phyloP scores from a whole-genome alignment of 2,797 vertebrate genomes.

The Ambastaia sidthimunki region DNA sequence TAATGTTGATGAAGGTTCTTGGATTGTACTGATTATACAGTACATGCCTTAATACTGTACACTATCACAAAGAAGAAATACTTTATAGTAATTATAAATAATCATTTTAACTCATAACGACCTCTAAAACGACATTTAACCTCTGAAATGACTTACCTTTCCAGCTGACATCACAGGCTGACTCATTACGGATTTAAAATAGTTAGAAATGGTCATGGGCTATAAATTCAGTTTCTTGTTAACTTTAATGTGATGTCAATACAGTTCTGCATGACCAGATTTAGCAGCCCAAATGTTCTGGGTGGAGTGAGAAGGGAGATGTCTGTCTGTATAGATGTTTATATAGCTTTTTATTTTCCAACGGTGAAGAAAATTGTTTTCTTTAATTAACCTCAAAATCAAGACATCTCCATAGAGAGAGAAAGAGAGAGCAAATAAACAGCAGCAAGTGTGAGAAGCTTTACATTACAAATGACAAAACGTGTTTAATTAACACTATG shows the following conservation, averaged over 20 bases:
- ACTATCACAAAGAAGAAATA: too few species aligned
- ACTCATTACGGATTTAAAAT: neutral
- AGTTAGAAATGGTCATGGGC: neutral
- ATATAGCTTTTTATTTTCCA: neutral
- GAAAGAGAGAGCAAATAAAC: neutral
- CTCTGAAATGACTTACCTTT: neutral
- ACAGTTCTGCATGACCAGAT: neutral
- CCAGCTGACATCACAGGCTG: neutral
- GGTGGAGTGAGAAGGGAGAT: too few species aligned
- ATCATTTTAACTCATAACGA: neutral
- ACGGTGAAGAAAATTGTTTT: neutral
- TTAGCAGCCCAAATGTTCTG: too few species aligned
- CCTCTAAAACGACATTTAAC: neutral
- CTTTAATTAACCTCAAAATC: neutral
- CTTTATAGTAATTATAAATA: too few species aligned
- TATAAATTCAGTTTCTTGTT: neutral
- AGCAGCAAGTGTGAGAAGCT: neutral
- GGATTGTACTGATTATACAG: neutral
- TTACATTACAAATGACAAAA: constrained; percentile 4
- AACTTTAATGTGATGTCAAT: neutral
- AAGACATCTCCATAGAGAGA: neutral
- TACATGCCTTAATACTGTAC: neutral
- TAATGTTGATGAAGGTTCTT: neutral
- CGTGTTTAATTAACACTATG: constrained; percentile 20
- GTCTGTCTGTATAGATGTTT: neutral